Evolutionary conservation across 2,888 invertebrate species (phyloP).

Genomic region (Gnatocerus cornutus): DNA sequence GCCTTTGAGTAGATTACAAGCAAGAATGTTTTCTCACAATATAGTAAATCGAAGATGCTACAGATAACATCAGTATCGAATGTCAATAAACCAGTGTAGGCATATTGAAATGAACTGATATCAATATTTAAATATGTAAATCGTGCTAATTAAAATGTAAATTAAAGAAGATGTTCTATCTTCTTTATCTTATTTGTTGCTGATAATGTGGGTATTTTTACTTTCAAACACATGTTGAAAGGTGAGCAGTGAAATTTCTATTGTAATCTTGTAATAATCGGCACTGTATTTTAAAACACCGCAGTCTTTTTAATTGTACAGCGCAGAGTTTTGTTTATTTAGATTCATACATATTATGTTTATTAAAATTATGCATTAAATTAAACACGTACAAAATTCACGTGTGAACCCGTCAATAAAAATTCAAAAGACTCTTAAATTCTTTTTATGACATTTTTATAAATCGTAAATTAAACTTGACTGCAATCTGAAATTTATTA

Average conservation of each 20-base stretch:
- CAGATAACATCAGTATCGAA: conserved; percentile 47
- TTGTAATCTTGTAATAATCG: conserved; percentile 55
- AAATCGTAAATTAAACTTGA: conserved; percentile 33
- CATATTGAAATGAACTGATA: conserved; percentile 41
- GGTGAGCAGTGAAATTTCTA: conserved; percentile 52
- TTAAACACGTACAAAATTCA: not conserved
- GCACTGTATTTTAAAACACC: conserved; percentile 24
- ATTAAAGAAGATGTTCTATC: conserved; percentile 47
- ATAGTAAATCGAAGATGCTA: conserved; percentile 33
- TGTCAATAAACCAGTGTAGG: conserved; percentile 42
- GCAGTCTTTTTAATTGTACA: no score
- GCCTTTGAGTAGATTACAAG: conserved; percentile 17
- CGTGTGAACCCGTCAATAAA: conserved; percentile 30
- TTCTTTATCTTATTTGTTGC: conserved; percentile 47
- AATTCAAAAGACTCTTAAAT: conserved; percentile 15
- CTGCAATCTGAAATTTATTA: conserved; percentile 36
- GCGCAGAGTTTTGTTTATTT: no score
- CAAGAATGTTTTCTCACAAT: conserved; percentile 25
- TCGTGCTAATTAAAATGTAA: conserved; percentile 56
- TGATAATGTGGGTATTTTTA: conserved; percentile 35
- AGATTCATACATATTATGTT: no score
- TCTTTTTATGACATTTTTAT: conserved; percentile 39
- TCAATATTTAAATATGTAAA: conserved; percentile 57
- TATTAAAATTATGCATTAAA: no score
- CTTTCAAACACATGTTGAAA: conserved; percentile 49